Evolutionary conservation across 2,113 vertebrate genomes (phyloP).

Genomic region (Oryctolagus cuniculus): mOryCun1.1 NC_091453.1:15872001-15872500

Average conservation of each 20-base stretch:
- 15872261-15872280: not conserved
- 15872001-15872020: not conserved
- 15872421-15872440: too few relatives aligned
- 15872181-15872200: not conserved
- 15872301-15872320: slow-evolving; percentile 24
- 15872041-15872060: not conserved
- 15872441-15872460: too few relatives aligned
- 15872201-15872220: not conserved
- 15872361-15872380: too few relatives aligned
- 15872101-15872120: not conserved
- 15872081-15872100: not conserved
- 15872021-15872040: not conserved
- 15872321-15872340: not conserved
- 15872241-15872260: not conserved
- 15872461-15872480: too few relatives aligned
- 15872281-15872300: not conserved
- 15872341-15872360: slow-evolving; percentile 5
- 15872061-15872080: not conserved
- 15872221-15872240: not conserved
- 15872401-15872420: too few relatives aligned
- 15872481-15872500: too few relatives aligned
- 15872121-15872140: slow-evolving; percentile 2
- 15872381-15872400: too few relatives aligned
- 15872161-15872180: slow-evolving; percentile 4
- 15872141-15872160: not conserved